Evolutionary conservation across 2,888 invertebrate genomes (phyloP).

Genomic region (Clistopyga incitator): DNA sequence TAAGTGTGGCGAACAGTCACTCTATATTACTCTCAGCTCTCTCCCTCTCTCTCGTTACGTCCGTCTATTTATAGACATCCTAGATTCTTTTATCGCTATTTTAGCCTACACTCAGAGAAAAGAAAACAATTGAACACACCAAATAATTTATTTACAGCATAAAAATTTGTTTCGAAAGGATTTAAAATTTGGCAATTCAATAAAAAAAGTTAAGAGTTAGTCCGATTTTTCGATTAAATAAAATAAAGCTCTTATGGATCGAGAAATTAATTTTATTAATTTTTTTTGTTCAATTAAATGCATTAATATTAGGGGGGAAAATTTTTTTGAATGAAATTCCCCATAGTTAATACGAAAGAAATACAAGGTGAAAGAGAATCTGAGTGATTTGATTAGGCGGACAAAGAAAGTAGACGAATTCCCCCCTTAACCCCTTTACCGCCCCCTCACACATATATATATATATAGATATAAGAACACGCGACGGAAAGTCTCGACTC

Average conservation of each 20-base stretch:
- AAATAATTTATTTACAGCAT: no score
- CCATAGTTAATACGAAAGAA: neutral
- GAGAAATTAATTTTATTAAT: no score
- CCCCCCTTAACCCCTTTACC: neutral
- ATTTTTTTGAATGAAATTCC: neutral
- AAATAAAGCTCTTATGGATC: no score
- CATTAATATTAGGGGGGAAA: no score
- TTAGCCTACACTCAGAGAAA: no score
- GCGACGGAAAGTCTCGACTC: neutral
- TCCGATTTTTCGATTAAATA: no score
- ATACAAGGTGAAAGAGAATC: slow-evolving; percentile 1
- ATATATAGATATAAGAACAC: neutral
- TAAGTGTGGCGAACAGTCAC: neutral
- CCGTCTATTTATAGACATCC: slow-evolving; percentile 32
- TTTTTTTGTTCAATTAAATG: no score
- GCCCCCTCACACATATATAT: neutral
- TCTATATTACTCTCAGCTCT: neutral
- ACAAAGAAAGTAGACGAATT: neutral
- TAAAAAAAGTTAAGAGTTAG: no score
- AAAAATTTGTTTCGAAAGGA: no score
- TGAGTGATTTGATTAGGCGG: neutral
- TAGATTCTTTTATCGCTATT: slow-evolving; percentile 9
- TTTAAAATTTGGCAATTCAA: no score
- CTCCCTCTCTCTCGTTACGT: slow-evolving; percentile 16
- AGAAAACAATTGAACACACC: no score